Evolutionary conservation across 92 coral and sea anemone genomes (phyloP).

Genomic region (Phymanthus crucifer): DNA sequence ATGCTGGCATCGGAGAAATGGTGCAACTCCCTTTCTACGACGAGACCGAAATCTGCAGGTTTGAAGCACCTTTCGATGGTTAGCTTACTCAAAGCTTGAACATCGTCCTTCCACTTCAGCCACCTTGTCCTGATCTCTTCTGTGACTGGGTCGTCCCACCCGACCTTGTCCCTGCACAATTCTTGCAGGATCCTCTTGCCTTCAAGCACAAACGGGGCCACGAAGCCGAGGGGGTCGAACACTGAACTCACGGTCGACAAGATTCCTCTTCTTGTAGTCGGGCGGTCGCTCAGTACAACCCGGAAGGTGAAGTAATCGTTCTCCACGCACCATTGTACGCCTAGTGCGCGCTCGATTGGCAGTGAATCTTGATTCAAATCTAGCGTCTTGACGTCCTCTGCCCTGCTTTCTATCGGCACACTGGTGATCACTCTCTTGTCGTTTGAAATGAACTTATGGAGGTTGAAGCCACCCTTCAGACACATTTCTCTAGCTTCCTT

Average conservation of each 20-base stretch:
- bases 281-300: not conserved
- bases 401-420: not conserved
- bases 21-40: not conserved
- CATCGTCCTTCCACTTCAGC: not conserved
- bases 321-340: constrained; percentile 2
- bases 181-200: constrained; percentile 5
- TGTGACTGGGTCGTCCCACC: constrained; percentile 7
- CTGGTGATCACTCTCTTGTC: not conserved
- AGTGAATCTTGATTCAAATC: not conserved
- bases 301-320: not conserved
- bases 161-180: not conserved
- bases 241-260: not conserved
- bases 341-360: constrained; percentile 3
- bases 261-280: constrained; percentile 1
- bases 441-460: constrained; percentile 8
- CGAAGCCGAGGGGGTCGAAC: constrained; percentile 7
- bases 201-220: constrained; percentile 8
- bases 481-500: not conserved
- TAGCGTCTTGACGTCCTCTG: not conserved
- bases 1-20: no score
- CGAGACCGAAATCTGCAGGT: not conserved
- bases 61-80: not conserved
- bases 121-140: not conserved
- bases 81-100: not conserved
- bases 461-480: not conserved